Conservation (phyloP, 2,113 vertebrate genomes). For the Entomyzon cyanotis region DNA sequence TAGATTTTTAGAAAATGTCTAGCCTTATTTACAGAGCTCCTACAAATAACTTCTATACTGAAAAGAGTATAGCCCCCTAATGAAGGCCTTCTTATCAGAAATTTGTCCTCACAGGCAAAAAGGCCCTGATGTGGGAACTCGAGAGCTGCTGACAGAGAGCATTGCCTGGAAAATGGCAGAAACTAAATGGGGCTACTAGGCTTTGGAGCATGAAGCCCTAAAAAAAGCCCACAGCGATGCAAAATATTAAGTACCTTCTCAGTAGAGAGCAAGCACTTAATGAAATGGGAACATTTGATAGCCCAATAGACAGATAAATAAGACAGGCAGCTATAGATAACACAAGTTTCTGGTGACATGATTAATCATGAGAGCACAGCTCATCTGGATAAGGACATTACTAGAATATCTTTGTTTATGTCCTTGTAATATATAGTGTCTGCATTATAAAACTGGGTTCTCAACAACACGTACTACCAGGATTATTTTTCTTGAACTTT, state of each 20-base stretch:
- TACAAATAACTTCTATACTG: not conserved
- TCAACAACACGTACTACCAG: not conserved
- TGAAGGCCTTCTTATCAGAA: not conserved
- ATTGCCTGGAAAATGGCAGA: not conserved
- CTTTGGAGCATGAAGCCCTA: not conserved
- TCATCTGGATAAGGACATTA: not conserved
- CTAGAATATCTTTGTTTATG: not conserved
- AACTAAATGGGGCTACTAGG: not conserved
- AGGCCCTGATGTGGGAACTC: not conserved
- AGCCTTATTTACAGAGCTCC: not conserved
- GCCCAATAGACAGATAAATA: slow-evolving; percentile 16
- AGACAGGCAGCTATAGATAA: not conserved
- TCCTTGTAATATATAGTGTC: not conserved
- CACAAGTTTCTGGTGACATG: not conserved
- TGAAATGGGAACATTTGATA: slow-evolving; percentile 9
- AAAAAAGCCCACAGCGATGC: not conserved
- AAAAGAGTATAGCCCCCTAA: not conserved
- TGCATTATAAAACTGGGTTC: not conserved
- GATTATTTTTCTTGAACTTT: no score
- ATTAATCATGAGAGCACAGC: not conserved
- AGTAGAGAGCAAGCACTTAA: not conserved
- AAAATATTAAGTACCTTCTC: not conserved
- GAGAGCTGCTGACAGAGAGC: not conserved
- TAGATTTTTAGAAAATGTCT: not conserved
- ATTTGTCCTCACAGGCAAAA: not conserved